Base-by-base conservation (phyloP, 2,888 invertebrate species). In the Omphaloscelis lunosa region DNA sequence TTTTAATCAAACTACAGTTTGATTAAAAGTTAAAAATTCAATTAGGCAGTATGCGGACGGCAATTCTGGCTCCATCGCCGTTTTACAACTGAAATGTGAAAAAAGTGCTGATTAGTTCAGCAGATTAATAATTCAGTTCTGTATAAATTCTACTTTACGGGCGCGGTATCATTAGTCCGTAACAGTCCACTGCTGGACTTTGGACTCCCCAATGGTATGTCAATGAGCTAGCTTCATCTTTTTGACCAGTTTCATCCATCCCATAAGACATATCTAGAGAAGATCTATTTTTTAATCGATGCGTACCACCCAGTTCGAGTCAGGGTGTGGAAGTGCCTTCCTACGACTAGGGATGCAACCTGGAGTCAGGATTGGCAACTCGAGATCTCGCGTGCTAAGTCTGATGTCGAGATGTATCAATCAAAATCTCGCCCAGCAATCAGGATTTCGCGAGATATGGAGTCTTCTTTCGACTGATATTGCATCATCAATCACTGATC, bases 11-110 rank as follows among this genome's bases (percentile, higher is more conserved):
- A 77, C 71, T 65, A 59, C 27, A 61, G 29, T 70, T 70, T 76
- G 59, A 80, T 61, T 51, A 66, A 82, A 80, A 76, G 80, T 80
- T 27, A 66, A 70, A 67, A 76, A 76, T 76, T 77, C 80, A 76
- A 80, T 80, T 80, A 59, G 34, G 65, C 29, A 56, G 58, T 29
- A 45, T 70, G 48, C 65, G n/a, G 68, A 41, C 58, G 53, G 20
- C 51, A 7, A 51, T 51, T 51, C 51, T 20, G 20, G 34, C 12
- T 76, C 41, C 9, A 20, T 29, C 39, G 53, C 63, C 59, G 45
- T 65, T 56, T 75, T 59, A 69, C 51, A 69, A 39, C 51, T 27
- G 29, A 59, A 76, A 23, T 9, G 7, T 15, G 81, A 59, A 69
- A 74, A 81, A 75, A 68, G 23, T 51, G 34, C 27, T 69, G 27